Evolutionary conservation across 2,888 invertebrate genomes (phyloP), one percentile per base, ranked within the genome.

Genomic region (Spialia ferax): DNA sequence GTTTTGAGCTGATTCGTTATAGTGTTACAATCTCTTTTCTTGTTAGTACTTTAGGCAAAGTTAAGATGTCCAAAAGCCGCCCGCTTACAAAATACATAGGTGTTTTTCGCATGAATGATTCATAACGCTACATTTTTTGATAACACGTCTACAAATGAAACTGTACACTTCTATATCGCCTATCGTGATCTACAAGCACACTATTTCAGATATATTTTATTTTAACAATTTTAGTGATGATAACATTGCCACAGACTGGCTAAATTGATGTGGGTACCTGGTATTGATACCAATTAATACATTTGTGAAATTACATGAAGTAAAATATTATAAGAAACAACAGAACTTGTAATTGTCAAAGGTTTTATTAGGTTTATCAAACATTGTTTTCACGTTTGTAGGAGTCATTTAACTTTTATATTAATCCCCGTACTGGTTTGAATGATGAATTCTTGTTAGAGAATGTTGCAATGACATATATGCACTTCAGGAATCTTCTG

Each of bases 1-100:
- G 45, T 29, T 15, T 56, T 56, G 45, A 32, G 63, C 56, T 56
- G 63, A 42, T 22, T 18, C 15, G 42, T 42, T 15, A 42, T 48
- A 32, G 56, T 56, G n/a, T 48, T 63, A 29, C 18, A 4, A 22
- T 32, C 26, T 63, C 7, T 32, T 18, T 20, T 20, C 15, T 56
- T 63, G 35, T 7, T 23, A 50, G 52, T 22, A n/a, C 38, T 15
- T 54, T 52, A 13, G 8, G 35, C 38, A 50, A 59, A 38, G n/a
- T 22, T 23, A 13, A 18, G 15, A 22, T 15, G 23, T 15, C 35
- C 38, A 54, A 35, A 26, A 13, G 45, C 8, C 26, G 52, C 15
- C 23, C 52, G 62, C 62, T 62, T 62, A 11, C 15, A 15, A 18
- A 8, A 22, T 20, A 50, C 15, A 38, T 54, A 26, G 23, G 29